phyloP scores from a whole-genome alignment of 2,888 invertebrate genomes.

The Thalpophila matura region DNA sequence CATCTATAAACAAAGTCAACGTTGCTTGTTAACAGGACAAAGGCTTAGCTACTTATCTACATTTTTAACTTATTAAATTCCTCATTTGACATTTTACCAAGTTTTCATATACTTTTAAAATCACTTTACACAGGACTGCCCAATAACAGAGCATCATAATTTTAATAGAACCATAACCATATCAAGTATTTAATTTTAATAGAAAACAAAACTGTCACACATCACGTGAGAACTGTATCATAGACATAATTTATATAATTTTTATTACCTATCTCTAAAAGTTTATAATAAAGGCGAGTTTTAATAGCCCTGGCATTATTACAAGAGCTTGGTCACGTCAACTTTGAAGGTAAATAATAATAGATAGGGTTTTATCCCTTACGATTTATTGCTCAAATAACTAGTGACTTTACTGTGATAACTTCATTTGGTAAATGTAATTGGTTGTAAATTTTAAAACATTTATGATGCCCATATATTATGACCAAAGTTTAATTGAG shows the following conservation, averaged over 20 bases:
- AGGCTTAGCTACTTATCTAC: too few species aligned
- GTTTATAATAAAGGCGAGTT: constrained; percentile 41
- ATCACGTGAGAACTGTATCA: constrained; percentile 37
- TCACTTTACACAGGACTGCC: too few species aligned
- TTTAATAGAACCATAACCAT: not conserved
- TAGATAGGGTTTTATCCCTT: constrained; percentile 50
- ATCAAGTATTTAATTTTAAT: constrained; percentile 7
- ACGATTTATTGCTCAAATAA: constrained; percentile 57
- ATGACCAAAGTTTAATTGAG: constrained; percentile 57
- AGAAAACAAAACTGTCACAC: constrained; percentile 15
- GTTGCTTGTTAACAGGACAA: too few species aligned
- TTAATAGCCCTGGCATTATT: constrained; percentile 54
- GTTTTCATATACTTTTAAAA: too few species aligned
- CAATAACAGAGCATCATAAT: not conserved
- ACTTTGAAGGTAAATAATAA: constrained; percentile 53
- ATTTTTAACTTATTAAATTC: too few species aligned
- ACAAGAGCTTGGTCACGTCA: constrained; percentile 33
- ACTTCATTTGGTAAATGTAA: constrained; percentile 64
- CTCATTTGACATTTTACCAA: too few species aligned
- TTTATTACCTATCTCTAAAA: constrained; percentile 39
- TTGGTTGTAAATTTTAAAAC: constrained; percentile 65
- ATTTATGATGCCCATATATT: constrained; percentile 60
- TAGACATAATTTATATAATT: constrained; percentile 27
- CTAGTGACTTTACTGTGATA: constrained; percentile 60
- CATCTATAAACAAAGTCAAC: too few species aligned